phyloP scores from a whole-genome alignment of 2,888 invertebrate species.

The Chirona hameri region DNA sequence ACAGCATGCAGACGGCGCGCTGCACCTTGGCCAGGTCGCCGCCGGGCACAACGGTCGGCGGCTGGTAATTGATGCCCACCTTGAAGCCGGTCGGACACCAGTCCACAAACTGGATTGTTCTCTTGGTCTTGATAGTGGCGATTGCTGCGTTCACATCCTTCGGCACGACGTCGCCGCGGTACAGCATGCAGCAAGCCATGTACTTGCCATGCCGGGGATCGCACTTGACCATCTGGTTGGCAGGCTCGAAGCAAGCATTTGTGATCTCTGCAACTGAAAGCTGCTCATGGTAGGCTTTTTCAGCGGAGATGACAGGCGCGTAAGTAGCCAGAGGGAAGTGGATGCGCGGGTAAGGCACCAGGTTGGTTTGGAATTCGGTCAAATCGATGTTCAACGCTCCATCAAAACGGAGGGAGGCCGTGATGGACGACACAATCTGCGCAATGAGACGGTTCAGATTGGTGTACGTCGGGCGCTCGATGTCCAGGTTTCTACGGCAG shows the following conservation, averaged over 20 bases:
- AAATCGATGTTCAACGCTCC: conserved; percentile 52
- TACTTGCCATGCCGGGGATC: conserved; percentile 48
- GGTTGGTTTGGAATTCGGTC: conserved; percentile 48
- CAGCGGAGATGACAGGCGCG: conserved; percentile 43
- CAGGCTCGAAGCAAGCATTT: conserved; percentile 51
- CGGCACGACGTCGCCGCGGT: conserved; percentile 54
- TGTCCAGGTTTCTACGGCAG: conserved; percentile 66
- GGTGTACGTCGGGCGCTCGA: conserved; percentile 75
- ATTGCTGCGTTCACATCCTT: conserved; percentile 61
- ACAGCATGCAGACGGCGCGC: conserved; percentile 77
- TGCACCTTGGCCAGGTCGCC: conserved; percentile 72
- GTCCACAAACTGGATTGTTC: conserved; percentile 79
- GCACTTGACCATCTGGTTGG: conserved; percentile 53
- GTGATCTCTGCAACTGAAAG: conserved; percentile 50
- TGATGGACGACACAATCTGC: conserved; percentile 52
- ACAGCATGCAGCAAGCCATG: conserved; percentile 51
- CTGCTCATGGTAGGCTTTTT: conserved; percentile 44
- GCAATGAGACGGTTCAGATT: conserved; percentile 65
- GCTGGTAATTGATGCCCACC: conserved; percentile 70
- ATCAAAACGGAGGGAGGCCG: conserved; percentile 51
- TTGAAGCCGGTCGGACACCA: conserved; percentile 94
- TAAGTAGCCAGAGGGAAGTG: conserved; percentile 52
- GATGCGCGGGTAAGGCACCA: conserved; percentile 55
- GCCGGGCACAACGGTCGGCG: conserved; percentile 64
- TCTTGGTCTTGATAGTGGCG: conserved; percentile 69